Conservation (phyloP, 2,888 invertebrate species). For the Lasioglossum calceatum region DNA sequence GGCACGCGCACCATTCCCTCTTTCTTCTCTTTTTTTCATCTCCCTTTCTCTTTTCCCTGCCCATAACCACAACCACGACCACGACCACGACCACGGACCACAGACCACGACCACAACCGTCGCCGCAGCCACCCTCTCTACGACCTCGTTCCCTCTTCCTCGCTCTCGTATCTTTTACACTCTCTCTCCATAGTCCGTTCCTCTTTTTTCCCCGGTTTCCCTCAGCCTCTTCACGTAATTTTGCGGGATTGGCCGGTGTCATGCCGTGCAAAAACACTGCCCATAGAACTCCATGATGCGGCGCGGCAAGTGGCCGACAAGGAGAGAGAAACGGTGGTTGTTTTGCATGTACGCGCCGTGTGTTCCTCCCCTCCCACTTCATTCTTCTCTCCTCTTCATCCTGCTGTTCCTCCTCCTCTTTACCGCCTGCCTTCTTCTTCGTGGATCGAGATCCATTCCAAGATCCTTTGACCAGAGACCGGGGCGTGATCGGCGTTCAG, state of each 20-base stretch:
- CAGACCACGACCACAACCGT: neutral
- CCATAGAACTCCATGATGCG: conserved; percentile 56
- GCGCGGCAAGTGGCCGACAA: conserved; percentile 67
- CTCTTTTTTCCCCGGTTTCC: conserved; percentile 38
- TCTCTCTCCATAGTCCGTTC: conserved; percentile 20
- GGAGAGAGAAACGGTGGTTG: conserved; percentile 61
- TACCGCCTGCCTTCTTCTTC: neutral
- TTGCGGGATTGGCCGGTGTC: conserved; percentile 77
- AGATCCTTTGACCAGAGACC: conserved; percentile 41
- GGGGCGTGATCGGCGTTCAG: conserved; percentile 39
- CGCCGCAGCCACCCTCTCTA: conserved; percentile 2
- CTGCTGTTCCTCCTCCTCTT: neutral
- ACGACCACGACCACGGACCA: neutral
- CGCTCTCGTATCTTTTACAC: neutral
- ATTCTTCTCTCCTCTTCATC: neutral
- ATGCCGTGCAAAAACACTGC: conserved; percentile 67
- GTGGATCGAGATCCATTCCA: conserved; percentile 56
- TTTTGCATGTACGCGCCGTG: conserved; percentile 52
- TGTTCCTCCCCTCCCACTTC: conserved; percentile 1
- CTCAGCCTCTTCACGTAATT: conserved; percentile 69
- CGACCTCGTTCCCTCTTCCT: neutral
- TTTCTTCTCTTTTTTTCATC: conserved; percentile 20
- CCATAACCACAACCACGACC: conserved; percentile 1
- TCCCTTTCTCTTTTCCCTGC: conserved; percentile 21
- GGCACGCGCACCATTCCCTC: conserved; percentile 81